Evolutionary conservation across 2,888 invertebrate genomes (phyloP), one percentile per base, ranked within the genome.

Genomic region (Germaria angustata): DNA sequence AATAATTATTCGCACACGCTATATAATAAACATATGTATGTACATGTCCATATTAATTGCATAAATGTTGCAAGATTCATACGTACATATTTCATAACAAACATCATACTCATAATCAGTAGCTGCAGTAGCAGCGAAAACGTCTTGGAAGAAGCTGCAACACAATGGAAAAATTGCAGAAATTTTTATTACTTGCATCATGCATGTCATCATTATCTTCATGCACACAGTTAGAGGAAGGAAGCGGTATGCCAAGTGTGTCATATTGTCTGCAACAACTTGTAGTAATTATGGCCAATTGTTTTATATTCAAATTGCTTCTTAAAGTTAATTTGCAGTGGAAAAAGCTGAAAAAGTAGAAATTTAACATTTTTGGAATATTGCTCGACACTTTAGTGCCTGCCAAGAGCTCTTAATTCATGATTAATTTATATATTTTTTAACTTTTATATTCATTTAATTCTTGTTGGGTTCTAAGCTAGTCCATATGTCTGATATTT

Each of bases 1-100:
- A 80, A 71, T 71, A 76, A 77, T 81, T 77, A 81, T 81, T 77
- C 77, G 81, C 81, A 72, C 68, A 77, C 66, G 65, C 59, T 81
- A 59, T 36, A 41, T 63, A 36, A 55, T 44, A 57, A 46, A 20
- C 28, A 63, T 22, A 57, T 41, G 17, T 9, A 11, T n/a, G 24
- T 39, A 61, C 41, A 51, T 63, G n/a, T n/a, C 11, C 32, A 65
- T 65, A 46, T 55, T 36, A 24, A 65, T 75, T 75, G 15, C 73
- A 65, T 65, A 65, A 75, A 57, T 46, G 32, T 34, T 44, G 36
- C 4, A 76, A 66, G 24, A 57, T 22, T 32, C 24, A 55, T n/a
- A 55, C 15, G 24, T 46, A 57, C 24, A 32, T 66, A 51, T 68
- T 68, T 68, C 76, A 44, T 77, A 76, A 68, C 11, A 72, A 15